Conservation (phyloP, 2,797 vertebrate species). For the Enteromius trimaculatus region DNA sequence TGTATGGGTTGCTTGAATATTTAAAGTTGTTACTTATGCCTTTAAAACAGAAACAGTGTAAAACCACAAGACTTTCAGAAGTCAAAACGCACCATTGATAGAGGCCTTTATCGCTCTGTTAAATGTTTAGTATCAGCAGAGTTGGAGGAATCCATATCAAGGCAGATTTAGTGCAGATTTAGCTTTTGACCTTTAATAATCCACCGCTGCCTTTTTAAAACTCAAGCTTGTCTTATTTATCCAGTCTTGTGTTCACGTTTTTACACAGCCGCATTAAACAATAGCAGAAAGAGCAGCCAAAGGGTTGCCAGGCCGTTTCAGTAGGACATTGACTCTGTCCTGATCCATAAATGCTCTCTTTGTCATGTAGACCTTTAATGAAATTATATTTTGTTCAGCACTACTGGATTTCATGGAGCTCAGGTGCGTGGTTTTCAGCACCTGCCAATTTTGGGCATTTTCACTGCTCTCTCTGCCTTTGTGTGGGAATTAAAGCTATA, state of each 20-base stretch:
- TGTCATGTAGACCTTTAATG: constrained; percentile 53
- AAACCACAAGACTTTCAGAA: background rate
- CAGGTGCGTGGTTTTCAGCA: constrained; percentile 51
- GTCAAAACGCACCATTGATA: background rate
- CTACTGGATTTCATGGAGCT: constrained; percentile 48
- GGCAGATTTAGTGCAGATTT: background rate
- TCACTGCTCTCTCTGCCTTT: constrained; percentile 24
- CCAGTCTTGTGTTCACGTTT: constrained; percentile 37
- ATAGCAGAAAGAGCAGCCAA: constrained; percentile 29
- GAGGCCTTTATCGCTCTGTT: background rate
- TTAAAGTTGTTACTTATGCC: background rate
- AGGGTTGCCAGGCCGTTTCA: constrained; percentile 41
- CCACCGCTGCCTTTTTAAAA: background rate
- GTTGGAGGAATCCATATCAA: background rate
- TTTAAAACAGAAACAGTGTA: background rate
- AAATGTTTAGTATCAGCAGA: background rate
- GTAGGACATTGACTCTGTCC: constrained; percentile 41
- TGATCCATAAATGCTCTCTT: constrained; percentile 48
- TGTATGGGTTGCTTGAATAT: background rate
- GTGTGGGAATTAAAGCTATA: constrained; percentile 20
- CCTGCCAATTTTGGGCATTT: constrained; percentile 49
- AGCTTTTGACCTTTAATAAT: constrained; percentile 34
- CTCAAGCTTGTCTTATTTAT: constrained; percentile 26
- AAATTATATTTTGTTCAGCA: constrained; percentile 56
- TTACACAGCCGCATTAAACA: constrained; percentile 44